phyloP scores from a whole-genome alignment of 2,113 vertebrate species.

The Actinemys pallida region DNA sequence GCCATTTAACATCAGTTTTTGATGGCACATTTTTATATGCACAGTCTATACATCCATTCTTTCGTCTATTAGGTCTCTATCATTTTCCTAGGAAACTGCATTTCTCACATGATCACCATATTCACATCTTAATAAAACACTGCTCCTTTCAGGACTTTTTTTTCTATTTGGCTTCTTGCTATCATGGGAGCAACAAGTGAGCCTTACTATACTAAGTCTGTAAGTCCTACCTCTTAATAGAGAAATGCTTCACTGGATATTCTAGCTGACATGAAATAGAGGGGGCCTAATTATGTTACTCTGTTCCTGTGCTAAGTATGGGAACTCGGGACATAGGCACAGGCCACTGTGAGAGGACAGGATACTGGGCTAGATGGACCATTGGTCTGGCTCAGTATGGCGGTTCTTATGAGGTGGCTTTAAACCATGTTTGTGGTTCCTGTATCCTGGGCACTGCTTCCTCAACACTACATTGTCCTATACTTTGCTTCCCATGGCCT shows the following conservation, averaged over 20 bases:
- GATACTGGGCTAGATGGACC: too few species aligned
- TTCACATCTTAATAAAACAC: not conserved
- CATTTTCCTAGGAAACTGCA: not conserved
- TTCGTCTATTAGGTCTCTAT: constrained; percentile 3
- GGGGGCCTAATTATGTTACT: not conserved
- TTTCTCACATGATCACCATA: not conserved
- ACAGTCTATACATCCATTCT: not conserved
- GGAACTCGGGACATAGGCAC: not conserved
- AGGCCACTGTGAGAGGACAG: too few species aligned
- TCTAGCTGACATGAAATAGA: not conserved
- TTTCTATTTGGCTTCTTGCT: not conserved
- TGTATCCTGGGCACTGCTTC: not conserved
- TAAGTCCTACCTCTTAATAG: not conserved
- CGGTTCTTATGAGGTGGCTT: not conserved
- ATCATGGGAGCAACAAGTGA: not conserved
- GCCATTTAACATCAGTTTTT: not conserved
- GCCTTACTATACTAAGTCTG: too few species aligned
- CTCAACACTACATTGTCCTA: too few species aligned
- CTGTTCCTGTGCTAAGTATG: fast-evolving
- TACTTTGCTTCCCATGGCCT: too few species aligned
- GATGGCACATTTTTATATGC: not conserved
- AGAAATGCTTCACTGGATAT: not conserved
- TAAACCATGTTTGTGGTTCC: not conserved
- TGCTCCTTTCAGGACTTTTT: not conserved
- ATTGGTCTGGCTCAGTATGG: too few species aligned